These are phyloP conservation scores for Zeuzera pyrina DNA, from an alignment of 2,888 invertebrate genomes.

Conservation along the genomic window DNA sequence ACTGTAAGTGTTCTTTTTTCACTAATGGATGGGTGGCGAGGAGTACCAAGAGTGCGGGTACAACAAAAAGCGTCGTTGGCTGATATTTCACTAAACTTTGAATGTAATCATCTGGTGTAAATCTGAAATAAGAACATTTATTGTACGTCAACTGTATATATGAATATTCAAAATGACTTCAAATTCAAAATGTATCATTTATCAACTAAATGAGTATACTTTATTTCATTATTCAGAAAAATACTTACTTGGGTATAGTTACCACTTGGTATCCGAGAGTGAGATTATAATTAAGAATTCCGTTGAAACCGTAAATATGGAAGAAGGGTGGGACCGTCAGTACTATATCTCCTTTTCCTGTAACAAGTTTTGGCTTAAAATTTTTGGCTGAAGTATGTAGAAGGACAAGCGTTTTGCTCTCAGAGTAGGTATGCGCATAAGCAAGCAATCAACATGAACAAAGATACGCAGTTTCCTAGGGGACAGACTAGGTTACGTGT, in stretches of 20 bases:
- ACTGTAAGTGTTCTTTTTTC: slow-evolving; percentile 76
- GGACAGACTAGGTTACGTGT: neutral
- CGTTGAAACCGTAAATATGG: slow-evolving; percentile 85
- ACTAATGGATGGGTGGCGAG: slow-evolving; percentile 81
- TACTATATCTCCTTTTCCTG: slow-evolving; percentile 67
- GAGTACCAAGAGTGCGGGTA: slow-evolving; percentile 84
- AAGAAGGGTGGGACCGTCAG: slow-evolving; percentile 83
- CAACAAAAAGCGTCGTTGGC: slow-evolving; percentile 78
- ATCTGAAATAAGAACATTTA: slow-evolving; percentile 38
- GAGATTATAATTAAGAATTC: slow-evolving; percentile 75
- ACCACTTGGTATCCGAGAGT: slow-evolving; percentile 75
- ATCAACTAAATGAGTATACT: slow-evolving; percentile 1
- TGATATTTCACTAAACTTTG: slow-evolving; percentile 74
- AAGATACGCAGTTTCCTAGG: neutral
- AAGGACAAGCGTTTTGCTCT: no score
- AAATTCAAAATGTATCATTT: no score
- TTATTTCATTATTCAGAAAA: no score
- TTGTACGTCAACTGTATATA: neutral
- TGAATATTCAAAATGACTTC: neutral
- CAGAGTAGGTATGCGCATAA: no score
- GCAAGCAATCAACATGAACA: neutral
- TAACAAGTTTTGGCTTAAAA: no score
- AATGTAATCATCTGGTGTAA: slow-evolving; percentile 82
- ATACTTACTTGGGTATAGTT: slow-evolving; percentile 75
- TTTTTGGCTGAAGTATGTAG: no score